Evolutionary conservation across 2,113 vertebrate species (phyloP), one percentile per base, ranked within the genome.

Genomic region (Carassius carassius): DNA sequence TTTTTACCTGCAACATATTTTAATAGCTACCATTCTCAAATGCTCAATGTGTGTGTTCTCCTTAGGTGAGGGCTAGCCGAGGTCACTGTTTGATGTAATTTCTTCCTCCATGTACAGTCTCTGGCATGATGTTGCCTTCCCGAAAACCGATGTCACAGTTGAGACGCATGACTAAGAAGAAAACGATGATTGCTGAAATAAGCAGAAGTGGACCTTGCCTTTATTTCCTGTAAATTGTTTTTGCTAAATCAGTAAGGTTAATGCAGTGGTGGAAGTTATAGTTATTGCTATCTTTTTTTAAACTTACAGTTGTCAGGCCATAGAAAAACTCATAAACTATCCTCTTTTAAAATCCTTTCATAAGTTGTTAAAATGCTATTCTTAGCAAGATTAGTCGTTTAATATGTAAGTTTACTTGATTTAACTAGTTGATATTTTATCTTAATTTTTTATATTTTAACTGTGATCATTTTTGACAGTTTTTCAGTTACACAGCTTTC

Each of bases 1-100:
- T 89, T 94, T 92, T 93, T 84, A 91, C 89, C 89, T 88, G 87
- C 86, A 89, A 90, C 92, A 89, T 86, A 86, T 82, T 92, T 72
- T 90, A 88, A 90, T 82, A 87, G 90, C 89, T 91, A 89, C 88
- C 81, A 88, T 90, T 91, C 92, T 92, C 81, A 92, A 85, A 90
- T 88, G 29, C 85, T 81, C 88, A 79, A 86, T 90, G 89, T 82
- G 90, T 78, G 70, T 76, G 78, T 67, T 81, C 35, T 14, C 16
- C 51, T n/a, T 58, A n/a, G 58, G 81, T 51, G 49, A 81, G 51
- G 72, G 73, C 86, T 84, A 84, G 21, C 9, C 10, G 32, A 47
- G 72, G 69, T 72, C 54, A 77, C 23, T 54, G 81, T 6, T 74
- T n/a, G 56, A 51, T 60, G 76, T 37, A 37, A 76, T 88, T 85